Evolutionary conservation across 2,797 vertebrate genomes (phyloP), one percentile per base, ranked within the genome.

Genomic region (Paedocypris micromegethes): DNA sequence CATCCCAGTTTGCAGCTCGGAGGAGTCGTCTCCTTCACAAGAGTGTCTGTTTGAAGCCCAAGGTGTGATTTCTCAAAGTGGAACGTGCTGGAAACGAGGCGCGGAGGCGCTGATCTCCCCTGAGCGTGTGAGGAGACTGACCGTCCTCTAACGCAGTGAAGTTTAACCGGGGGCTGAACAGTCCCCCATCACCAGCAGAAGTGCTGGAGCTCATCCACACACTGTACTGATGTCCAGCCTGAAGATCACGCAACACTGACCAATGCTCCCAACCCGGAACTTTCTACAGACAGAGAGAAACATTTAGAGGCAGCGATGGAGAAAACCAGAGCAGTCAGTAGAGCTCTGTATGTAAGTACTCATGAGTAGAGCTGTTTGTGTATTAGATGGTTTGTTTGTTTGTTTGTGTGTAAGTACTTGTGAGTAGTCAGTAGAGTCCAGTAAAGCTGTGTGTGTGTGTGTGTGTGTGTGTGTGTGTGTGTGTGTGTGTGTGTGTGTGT

Each of bases 161-260:
- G 0, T 87, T 85, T 77, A 95, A 77, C 74, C 85, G 78, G 50
- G 90, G 75, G 78, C 93, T 96, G 78, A 77, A 86, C 87, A 95
- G 89, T 72, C 92, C 91, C 82, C 94, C 95, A 66, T 96, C 90
- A 81, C 94, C 95, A 81, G 90, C 83, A 66, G 88, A 70, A 50
- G 93, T 96, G 78, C 90, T 95, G 83, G 93, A 93, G 77, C 91
- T 93, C 84, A 99, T 82, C 96, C 95, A 98, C 23, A 98, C 65
- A 74, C 78, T 89, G 83, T 98, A 98, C 81, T 88, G 87, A 68
- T 84, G 92, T 79, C 92, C 96, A 75, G 92, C 91, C 61, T 85
- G 88, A 81, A 98, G 83, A 65, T 82, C 80, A 69, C 85, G 83
- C 84, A 98, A 79, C 70, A 85, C 80, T 76, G 81, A 82, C 75